Conservation (phyloP, 2,888 invertebrate species). For the Apamea anceps region DNA sequence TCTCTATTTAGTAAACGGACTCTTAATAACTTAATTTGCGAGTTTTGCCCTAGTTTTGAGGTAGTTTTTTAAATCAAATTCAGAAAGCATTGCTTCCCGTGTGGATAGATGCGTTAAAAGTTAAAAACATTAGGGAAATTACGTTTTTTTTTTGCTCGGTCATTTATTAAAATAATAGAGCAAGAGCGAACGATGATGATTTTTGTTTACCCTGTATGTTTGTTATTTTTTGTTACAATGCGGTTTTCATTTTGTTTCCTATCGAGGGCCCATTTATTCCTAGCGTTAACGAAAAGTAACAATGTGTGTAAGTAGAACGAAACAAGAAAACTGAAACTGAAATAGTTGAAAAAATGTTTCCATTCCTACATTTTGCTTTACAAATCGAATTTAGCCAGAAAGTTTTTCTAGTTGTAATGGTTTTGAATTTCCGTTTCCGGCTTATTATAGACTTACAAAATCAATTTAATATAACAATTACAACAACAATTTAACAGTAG, state of each 20-base stretch:
- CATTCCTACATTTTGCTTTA: not conserved
- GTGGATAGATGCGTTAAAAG: not conserved
- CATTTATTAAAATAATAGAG: not conserved
- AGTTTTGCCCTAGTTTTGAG: not conserved
- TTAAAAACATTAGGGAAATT: not conserved
- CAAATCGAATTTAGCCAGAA: not conserved
- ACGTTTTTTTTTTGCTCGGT: not conserved
- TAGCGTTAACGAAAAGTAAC: not conserved
- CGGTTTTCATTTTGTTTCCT: not conserved
- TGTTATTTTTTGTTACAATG: not conserved
- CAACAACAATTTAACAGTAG: not conserved
- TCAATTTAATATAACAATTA: no score
- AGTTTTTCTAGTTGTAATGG: not conserved
- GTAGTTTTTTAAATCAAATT: conserved; percentile 22
- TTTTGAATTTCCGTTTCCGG: not conserved
- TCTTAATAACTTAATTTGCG: conserved; percentile 41
- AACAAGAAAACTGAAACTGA: not conserved
- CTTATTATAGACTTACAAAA: not conserved
- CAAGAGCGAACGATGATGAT: not conserved
- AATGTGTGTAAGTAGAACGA: not conserved
- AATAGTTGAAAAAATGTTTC: not conserved
- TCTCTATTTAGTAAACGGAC: conserved; percentile 38
- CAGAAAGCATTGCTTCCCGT: conserved; percentile 2
- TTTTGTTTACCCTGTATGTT: not conserved
- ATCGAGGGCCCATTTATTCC: not conserved